Percentiles rank a stretch among this genome's conserved stretches.
Conservation (phyloP, 2,797 vertebrate genomes). For the Neoniphon sammara region DNA sequence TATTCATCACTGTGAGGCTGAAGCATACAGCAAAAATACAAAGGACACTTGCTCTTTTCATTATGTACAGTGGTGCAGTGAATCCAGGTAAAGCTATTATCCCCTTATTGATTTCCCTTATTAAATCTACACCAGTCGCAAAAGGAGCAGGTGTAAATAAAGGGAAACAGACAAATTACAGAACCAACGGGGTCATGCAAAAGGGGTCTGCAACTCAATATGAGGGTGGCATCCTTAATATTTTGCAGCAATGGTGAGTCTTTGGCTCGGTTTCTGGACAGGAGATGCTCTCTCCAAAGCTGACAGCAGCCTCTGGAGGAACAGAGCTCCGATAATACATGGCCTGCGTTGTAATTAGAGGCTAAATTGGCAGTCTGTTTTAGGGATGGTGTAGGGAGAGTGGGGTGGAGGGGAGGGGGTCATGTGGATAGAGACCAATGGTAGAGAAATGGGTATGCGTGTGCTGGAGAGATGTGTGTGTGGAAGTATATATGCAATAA, state of each 20-base stretch:
- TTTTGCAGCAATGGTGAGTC: background rate
- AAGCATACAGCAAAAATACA: slow-evolving; percentile 8
- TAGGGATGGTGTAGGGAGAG: slow-evolving; percentile 21
- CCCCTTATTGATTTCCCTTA: background rate
- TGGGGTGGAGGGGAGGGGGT: background rate
- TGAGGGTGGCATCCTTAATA: background rate
- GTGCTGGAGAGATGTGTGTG: slow-evolving; percentile 1
- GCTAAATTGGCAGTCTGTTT: slow-evolving; percentile 52
- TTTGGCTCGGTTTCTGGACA: background rate
- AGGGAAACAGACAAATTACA: background rate
- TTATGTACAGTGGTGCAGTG: background rate
- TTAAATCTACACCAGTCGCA: background rate
- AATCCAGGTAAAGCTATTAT: slow-evolving; percentile 30
- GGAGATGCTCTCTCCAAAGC: slow-evolving; percentile 1
- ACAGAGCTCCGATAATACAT: slow-evolving; percentile 30
- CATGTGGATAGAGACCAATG: slow-evolving; percentile 1
- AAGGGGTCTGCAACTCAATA: too few relatives aligned
- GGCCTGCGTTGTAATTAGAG: slow-evolving; percentile 34
- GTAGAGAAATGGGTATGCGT: slow-evolving; percentile 5
- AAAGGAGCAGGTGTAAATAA: too few relatives aligned
- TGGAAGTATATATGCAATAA: background rate
- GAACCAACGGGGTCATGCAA: background rate
- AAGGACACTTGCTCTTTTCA: slow-evolving; percentile 14
- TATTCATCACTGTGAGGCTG: slow-evolving; percentile 43
- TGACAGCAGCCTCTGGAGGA: slow-evolving; percentile 13